A percentile compares a stretch with the other conserved stretches of the same genome.
These are phyloP conservation scores for Paraplagusia blochii DNA, from an alignment of 2,113 vertebrate species.

Conservation along the genomic window DNA sequence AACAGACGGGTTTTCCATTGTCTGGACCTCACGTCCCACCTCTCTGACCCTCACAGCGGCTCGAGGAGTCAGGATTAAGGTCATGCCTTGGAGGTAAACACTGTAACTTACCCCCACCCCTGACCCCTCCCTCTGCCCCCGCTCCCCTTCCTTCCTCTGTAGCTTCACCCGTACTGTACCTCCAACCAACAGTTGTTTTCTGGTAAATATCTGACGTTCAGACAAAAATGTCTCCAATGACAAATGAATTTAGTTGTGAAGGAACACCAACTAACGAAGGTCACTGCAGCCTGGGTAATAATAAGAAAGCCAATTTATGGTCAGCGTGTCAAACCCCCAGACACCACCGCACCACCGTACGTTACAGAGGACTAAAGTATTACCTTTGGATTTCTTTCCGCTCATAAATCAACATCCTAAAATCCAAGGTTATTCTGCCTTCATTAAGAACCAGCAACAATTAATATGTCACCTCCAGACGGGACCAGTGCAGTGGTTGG, in stretches of 20 bases:
- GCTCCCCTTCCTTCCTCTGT: too few species aligned
- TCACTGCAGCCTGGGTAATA: not conserved
- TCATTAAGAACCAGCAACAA: too few species aligned
- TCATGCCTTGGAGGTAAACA: constrained; percentile 56
- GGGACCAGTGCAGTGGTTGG: not conserved
- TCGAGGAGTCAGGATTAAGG: constrained; percentile 55
- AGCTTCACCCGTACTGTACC: too few species aligned
- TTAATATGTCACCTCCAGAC: too few species aligned
- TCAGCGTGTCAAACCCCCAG: not conserved
- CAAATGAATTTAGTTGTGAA: not conserved
- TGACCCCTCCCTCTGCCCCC: too few species aligned
- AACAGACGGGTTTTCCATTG: constrained; percentile 63
- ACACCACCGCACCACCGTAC: not conserved
- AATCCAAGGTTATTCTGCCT: too few species aligned
- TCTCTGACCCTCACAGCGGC: constrained; percentile 51
- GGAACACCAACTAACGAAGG: not conserved
- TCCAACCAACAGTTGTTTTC: too few species aligned
- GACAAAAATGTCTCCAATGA: not conserved
- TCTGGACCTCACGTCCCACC: constrained; percentile 52
- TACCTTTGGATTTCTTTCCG: not conserved
- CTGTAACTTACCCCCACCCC: constrained; percentile 24
- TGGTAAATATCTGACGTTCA: too few species aligned
- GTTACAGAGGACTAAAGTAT: not conserved
- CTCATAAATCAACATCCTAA: not conserved
- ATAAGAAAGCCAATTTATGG: not conserved